phyloP scores from a whole-genome alignment of 2,888 invertebrate species.

The Caenorhabditis macrosperma region DNA sequence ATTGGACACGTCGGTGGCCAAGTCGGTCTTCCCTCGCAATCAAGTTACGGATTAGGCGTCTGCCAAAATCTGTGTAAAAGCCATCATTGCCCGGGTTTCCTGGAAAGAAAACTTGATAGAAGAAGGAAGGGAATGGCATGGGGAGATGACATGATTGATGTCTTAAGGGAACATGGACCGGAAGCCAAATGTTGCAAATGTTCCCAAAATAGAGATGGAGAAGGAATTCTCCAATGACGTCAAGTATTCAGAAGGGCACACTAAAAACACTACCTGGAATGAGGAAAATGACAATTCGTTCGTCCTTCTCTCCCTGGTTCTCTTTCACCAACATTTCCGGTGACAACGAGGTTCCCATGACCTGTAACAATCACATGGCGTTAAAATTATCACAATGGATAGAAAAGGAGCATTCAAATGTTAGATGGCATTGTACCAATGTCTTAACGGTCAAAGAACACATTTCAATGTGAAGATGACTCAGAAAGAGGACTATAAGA shows the following conservation, averaged over 20 bases:
- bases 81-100: conserved; percentile 78
- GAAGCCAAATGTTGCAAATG: conserved; percentile 1
- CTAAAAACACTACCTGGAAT: conserved; percentile 62
- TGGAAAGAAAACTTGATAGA: conserved; percentile 32
- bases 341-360: conserved; percentile 67
- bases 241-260: not conserved
- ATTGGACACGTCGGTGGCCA: conserved; percentile 58
- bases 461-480: no score
- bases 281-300: conserved; percentile 67
- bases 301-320: conserved; percentile 65
- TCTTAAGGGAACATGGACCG: not conserved
- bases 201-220: conserved; percentile 5
- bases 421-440: no score
- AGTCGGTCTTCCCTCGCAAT: conserved; percentile 65
- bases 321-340: conserved; percentile 56
- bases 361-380: conserved; percentile 32
- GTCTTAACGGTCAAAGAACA: no score
- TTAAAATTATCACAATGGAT: not conserved
- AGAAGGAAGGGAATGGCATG: not conserved
- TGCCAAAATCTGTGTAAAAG: conserved; percentile 76
- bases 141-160: conserved; percentile 20
- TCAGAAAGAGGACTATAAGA: no score
- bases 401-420: conserved; percentile 15
- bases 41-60: conserved; percentile 64
- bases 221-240: not conserved